Evolutionary conservation across 2,113 vertebrate species (phyloP).

Genomic region (Trichechus manatus): DNA sequence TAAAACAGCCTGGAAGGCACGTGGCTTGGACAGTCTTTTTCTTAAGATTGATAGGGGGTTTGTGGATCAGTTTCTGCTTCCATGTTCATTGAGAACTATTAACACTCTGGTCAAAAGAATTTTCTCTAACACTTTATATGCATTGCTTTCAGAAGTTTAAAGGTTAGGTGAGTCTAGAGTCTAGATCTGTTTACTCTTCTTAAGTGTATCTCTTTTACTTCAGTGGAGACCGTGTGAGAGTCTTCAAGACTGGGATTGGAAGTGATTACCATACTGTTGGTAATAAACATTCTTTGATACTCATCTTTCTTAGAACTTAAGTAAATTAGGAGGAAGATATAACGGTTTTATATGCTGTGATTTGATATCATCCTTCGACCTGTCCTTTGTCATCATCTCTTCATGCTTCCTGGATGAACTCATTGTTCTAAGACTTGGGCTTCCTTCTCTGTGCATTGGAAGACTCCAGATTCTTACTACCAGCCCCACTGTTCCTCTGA

Average conservation of each 20-base stretch:
- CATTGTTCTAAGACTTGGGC: background rate
- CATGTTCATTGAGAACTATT: background rate
- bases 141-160: conserved; percentile 15
- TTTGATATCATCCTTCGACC: background rate
- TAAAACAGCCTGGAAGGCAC: background rate
- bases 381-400: background rate
- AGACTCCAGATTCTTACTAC: background rate
- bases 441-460: background rate
- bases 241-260: background rate
- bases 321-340: background rate
- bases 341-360: background rate
- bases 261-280: background rate
- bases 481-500: background rate
- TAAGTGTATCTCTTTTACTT: background rate
- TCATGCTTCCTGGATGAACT: background rate
- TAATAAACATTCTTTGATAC: background rate
- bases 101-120: conserved; percentile 5
- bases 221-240: background rate
- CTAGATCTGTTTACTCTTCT: background rate
- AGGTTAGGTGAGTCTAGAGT: background rate
- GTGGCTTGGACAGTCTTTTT: background rate
- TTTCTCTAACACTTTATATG: background rate
- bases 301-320: background rate
- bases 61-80: background rate
- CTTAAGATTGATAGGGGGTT: conserved; percentile 7